Evolutionary conservation across 2,888 invertebrate species (phyloP), one percentile per base, ranked within the genome.

Genomic region (Agrochola circellaris): DNA sequence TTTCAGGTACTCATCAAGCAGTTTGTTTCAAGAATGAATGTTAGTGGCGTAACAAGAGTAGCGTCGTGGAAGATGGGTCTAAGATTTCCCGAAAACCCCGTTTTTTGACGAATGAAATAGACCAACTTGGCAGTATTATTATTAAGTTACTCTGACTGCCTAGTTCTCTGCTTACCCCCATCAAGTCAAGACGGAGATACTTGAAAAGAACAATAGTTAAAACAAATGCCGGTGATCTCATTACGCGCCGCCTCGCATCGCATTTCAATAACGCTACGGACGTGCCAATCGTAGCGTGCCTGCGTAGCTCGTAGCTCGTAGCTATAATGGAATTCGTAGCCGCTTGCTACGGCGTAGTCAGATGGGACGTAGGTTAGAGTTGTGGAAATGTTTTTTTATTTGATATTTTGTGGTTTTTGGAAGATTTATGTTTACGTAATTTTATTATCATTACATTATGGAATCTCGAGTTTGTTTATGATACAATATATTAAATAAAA

Each of bases 261-360:
- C 77, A 87, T 88, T 87, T 81, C 81, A 87, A 86, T 87, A 79
- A 74, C 73, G 73, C 79, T 65, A 74, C 79, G 78, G 54, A 73
- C 87, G 79, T 77, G 77, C 80, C 82, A 65, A 71, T 74, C 87
- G 85, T 88, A 86, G 82, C 81, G 79, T 84, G 83, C 86, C 88
- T 76, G 74, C 83, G 83, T 85, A 83, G 77, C 82, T 79, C 86
- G 86, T 85, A 85, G 81, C 79, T 73, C 88, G 87, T 85, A 85
- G 81, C 81, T 45, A 58, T 87, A 88, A 87, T 88, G 87, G 79
- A 83, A 88, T 87, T 88, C 89, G 87, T 87, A 87, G 87, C 67
- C 65, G 75, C 42, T 54, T 26, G 82, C 82, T 84, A 84, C 81
- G 84, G 13, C 69, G 64, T 77, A 84, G 87, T 26, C 65, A 71